Percentiles rank a stretch among this genome's conserved stretches.
Evolutionary conservation across 2,888 invertebrate species (phyloP).

Genomic region (Eulithis testata): DNA sequence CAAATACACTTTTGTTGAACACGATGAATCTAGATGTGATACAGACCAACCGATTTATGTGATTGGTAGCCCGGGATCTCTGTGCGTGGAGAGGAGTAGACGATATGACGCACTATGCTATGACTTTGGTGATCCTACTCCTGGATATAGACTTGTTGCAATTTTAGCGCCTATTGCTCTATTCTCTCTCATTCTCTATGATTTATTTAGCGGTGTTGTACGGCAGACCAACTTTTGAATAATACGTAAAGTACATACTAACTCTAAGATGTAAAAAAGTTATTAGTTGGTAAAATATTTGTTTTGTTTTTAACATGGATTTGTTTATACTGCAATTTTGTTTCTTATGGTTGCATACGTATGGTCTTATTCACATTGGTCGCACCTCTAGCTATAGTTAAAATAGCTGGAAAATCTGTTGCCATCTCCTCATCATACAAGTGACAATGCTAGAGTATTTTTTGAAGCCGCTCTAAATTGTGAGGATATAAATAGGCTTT

Average conservation of each 20-base stretch:
- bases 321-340: constrained; percentile 5
- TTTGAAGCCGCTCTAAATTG: too few relatives aligned
- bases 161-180: constrained; percentile 71
- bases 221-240: constrained; percentile 64
- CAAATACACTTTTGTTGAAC: constrained; percentile 62
- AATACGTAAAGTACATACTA: background rate
- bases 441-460: too few relatives aligned
- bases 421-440: too few relatives aligned
- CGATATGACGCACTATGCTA: constrained; percentile 67
- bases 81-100: constrained; percentile 63
- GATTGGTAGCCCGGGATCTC: constrained; percentile 61
- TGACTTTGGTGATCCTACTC: constrained; percentile 66
- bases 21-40: constrained; percentile 63
- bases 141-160: constrained; percentile 70
- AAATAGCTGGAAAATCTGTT: too few relatives aligned
- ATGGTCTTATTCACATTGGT: too few relatives aligned
- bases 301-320: background rate
- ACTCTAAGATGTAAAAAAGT: background rate
- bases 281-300: constrained; percentile 4
- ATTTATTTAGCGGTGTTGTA: constrained; percentile 75
- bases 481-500: background rate
- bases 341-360: background rate
- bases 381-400: too few relatives aligned
- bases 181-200: constrained; percentile 73
- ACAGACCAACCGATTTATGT: constrained; percentile 62